Percentiles rank a stretch among this genome's conserved stretches.
Evolutionary conservation across 2,113 vertebrate genomes (phyloP).

Genomic region (Antigone vipio): DNA sequence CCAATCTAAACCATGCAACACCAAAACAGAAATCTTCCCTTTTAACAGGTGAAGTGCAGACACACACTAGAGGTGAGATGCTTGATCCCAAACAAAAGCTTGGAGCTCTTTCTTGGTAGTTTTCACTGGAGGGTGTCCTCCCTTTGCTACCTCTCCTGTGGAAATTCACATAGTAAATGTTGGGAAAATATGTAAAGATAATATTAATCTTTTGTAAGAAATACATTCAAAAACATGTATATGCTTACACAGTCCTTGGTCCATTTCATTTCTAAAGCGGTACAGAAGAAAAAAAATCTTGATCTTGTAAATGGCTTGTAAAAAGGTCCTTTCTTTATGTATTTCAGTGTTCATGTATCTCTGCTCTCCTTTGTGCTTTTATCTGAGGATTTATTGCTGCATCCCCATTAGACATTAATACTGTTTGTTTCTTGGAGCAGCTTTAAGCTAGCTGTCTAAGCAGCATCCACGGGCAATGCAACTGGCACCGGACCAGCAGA

Average conservation of each 20-base stretch:
- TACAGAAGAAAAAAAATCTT: neutral
- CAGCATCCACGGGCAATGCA: neutral
- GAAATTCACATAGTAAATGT: neutral
- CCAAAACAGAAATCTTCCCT: neutral
- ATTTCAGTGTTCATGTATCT: fast-evolving
- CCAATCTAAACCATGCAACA: too few relatives aligned
- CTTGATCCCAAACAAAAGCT: neutral
- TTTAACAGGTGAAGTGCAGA: neutral
- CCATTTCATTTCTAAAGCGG: neutral
- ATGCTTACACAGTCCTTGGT: neutral
- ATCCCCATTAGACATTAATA: neutral
- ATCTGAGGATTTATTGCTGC: neutral
- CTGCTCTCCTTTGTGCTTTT: neutral
- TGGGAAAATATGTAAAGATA: fast-evolving
- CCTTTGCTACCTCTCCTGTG: neutral
- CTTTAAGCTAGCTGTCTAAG: neutral
- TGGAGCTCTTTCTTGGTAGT: fast-evolving
- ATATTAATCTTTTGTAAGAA: neutral
- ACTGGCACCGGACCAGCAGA: neutral
- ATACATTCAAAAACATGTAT: neutral
- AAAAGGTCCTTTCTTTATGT: neutral
- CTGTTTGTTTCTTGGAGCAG: neutral
- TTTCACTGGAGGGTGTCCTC: neutral
- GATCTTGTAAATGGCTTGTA: neutral
- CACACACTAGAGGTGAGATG: neutral